These are phyloP conservation scores for Bombus turneri DNA, from an alignment of 1,140 invertebrate species.

Conservation along the genomic window DNA sequence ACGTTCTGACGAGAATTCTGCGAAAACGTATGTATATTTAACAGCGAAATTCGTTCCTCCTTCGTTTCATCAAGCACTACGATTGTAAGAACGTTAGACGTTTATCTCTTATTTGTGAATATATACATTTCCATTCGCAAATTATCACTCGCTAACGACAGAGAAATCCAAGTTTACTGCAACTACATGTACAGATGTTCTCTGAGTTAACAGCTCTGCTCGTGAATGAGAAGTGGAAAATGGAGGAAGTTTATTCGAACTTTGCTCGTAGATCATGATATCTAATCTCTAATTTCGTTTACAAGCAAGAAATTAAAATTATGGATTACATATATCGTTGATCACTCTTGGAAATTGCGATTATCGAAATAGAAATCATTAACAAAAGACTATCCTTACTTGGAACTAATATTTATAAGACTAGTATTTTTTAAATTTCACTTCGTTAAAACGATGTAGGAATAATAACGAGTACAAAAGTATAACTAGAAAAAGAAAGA, in stretches of 20 bases:
- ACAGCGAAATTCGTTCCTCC: neutral
- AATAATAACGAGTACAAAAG: neutral
- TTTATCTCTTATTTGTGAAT: slow-evolving; percentile 27
- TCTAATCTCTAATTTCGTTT: neutral
- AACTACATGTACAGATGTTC: neutral
- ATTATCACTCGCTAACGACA: slow-evolving; percentile 9
- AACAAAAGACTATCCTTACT: neutral
- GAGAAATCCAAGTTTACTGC: neutral
- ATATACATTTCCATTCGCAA: neutral
- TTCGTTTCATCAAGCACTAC: neutral
- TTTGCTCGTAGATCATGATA: neutral
- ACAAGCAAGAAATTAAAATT: neutral
- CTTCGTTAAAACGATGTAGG: neutral
- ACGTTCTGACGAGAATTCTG: neutral
- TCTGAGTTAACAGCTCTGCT: neutral
- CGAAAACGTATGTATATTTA: neutral
- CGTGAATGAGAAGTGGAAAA: neutral
- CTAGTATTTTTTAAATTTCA: neutral
- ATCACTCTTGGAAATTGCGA: neutral
- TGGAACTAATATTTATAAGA: neutral
- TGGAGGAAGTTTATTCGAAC: neutral
- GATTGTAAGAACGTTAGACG: neutral
- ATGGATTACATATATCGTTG: neutral
- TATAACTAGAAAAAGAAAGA: neutral
- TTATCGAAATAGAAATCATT: neutral